Evolutionary conservation across 2,888 invertebrate species (phyloP).

Genomic region (Pasiphila rectangulata): DNA sequence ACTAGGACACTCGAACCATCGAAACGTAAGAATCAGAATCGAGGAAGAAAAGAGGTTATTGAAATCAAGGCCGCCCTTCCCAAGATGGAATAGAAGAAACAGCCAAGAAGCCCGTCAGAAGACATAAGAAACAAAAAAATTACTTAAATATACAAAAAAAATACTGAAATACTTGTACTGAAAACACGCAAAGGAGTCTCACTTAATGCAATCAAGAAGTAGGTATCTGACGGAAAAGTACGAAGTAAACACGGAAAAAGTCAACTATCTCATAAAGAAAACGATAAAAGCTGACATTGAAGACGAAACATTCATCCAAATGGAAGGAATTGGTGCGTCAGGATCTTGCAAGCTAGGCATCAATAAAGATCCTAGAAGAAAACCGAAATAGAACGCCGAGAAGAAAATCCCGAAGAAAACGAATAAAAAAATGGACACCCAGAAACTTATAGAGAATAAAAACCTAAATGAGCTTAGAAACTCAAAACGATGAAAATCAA

Average conservation of each 20-base stretch:
- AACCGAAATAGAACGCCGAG: constrained; percentile 23
- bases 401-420: too few relatives aligned
- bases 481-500: constrained; percentile 1
- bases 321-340: constrained; percentile 59
- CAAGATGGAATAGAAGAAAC: constrained; percentile 24
- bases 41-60: too few relatives aligned
- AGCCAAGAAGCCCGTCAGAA: constrained; percentile 38
- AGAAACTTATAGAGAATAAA: background rate
- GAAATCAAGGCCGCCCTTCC: too few relatives aligned
- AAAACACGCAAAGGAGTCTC: constrained; percentile 64
- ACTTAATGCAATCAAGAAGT: constrained; percentile 64
- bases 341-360: constrained; percentile 63
- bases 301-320: constrained; percentile 56
- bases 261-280: constrained; percentile 59
- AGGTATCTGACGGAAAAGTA: constrained; percentile 55
- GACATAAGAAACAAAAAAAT: constrained; percentile 48
- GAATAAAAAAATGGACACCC: background rate
- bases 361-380: constrained; percentile 37
- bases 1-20: too few relatives aligned
- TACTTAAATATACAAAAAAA: constrained; percentile 56
- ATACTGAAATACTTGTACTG: constrained; percentile 56
- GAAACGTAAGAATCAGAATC: constrained; percentile 20
- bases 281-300: constrained; percentile 55
- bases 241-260: constrained; percentile 51
- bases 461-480: background rate